Conservation (phyloP, 2,113 vertebrate genomes). For the Nasalis larvatus region DNA sequence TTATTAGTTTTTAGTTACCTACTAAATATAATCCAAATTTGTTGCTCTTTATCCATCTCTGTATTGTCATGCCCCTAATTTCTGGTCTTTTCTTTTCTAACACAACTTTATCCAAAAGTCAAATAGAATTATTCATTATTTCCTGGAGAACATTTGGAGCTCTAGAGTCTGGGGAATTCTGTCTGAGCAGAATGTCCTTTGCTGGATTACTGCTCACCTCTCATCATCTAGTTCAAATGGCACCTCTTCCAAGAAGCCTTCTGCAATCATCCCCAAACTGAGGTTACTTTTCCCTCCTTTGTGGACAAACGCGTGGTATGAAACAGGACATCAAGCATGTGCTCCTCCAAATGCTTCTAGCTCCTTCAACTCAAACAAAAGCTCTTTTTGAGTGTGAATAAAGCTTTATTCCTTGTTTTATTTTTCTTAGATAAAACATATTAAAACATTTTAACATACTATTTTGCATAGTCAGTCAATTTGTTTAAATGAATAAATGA, state of each 20-base stretch:
- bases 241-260: neutral
- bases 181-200: neutral
- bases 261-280: neutral
- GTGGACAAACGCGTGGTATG: neutral
- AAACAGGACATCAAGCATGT: neutral
- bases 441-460: neutral
- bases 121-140: neutral
- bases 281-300: neutral
- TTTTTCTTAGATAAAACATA: neutral
- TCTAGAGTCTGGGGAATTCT: neutral
- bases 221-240: neutral
- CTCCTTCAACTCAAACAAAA: neutral
- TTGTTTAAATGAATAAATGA: neutral
- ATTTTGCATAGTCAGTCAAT: neutral
- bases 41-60: neutral
- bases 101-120: neutral
- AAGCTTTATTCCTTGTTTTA: neutral
- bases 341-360: neutral
- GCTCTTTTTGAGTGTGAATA: neutral
- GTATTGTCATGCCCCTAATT: neutral
- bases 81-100: neutral
- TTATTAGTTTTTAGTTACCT: neutral
- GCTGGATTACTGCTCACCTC: neutral
- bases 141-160: neutral
- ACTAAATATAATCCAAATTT: neutral